A percentile compares a stretch with the other conserved stretches of the same genome.
phyloP scores from a whole-genome alignment of 2,113 vertebrate species.

The Hucho hucho region DNA sequence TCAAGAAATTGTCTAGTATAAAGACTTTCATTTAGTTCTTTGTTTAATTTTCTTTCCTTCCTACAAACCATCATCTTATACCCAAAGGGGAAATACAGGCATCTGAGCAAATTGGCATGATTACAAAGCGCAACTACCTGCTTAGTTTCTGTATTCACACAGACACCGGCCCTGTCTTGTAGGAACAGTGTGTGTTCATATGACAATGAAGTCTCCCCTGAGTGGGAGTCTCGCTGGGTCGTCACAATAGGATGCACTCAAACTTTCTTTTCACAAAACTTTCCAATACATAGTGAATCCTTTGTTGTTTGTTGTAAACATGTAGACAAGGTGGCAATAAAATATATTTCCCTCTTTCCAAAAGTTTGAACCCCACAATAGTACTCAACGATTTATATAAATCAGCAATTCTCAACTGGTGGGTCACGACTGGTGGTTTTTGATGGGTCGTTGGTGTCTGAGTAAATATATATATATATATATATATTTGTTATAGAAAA shows the following conservation, averaged over 20 bases:
- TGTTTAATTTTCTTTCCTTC: conserved; percentile 29
- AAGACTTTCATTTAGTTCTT: conserved; percentile 35
- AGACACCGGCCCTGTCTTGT: conserved; percentile 42
- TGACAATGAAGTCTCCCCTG: conserved; percentile 31
- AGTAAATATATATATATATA: too few relatives aligned
- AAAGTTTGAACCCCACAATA: background rate
- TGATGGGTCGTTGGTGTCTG: too few relatives aligned
- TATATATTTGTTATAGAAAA: too few relatives aligned
- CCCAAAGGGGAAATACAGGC: conserved; percentile 45
- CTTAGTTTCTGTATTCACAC: conserved; percentile 41
- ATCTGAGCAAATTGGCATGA: conserved; percentile 53
- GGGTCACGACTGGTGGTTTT: too few relatives aligned
- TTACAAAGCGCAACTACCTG: conserved; percentile 48
- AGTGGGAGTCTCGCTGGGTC: conserved; percentile 25
- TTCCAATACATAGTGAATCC: too few relatives aligned
- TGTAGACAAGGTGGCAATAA: background rate
- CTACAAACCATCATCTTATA: conserved; percentile 47
- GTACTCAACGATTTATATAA: background rate
- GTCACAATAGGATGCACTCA: conserved; percentile 12
- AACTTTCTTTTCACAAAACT: conserved; percentile 28
- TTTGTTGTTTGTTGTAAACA: conserved; percentile 20
- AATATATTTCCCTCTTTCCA: background rate
- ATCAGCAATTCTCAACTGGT: too few relatives aligned
- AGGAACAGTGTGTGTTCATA: conserved; percentile 46
- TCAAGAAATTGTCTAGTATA: conserved; percentile 14